These are phyloP conservation scores for Malurus cyaneus DNA, from an alignment of 2,113 vertebrate genomes.

Conservation along the genomic window DNA sequence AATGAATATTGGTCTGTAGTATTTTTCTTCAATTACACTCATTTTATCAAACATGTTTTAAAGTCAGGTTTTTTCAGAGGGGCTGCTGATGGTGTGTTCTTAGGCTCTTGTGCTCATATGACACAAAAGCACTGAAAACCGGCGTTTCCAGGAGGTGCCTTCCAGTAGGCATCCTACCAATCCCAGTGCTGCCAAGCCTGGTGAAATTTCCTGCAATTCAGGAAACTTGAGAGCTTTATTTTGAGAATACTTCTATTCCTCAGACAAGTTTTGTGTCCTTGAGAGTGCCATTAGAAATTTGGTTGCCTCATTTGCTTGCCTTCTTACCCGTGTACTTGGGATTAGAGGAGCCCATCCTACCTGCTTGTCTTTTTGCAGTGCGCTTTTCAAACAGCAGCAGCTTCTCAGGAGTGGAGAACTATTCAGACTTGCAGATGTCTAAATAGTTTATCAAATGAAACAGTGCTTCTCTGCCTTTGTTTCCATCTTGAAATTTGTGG, in stretches of 20 bases:
- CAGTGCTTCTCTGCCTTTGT: not conserved
- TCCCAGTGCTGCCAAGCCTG: not conserved
- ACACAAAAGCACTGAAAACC: not conserved
- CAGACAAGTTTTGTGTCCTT: not conserved
- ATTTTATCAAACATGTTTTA: not conserved
- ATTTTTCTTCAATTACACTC: not conserved
- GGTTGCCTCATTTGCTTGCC: not conserved
- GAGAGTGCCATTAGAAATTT: fast-evolving
- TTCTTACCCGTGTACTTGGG: not conserved
- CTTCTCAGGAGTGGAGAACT: not conserved
- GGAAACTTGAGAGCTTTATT: not conserved
- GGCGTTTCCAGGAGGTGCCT: not conserved
- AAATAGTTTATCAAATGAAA: not conserved
- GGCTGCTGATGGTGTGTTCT: not conserved
- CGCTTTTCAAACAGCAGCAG: not conserved
- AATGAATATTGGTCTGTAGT: not conserved
- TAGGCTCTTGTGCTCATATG: not conserved
- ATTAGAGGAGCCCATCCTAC: not conserved
- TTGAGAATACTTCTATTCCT: not conserved
- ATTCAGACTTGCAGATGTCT: not conserved
- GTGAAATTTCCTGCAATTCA: not conserved
- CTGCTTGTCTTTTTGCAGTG: not conserved
- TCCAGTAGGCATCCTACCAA: not conserved
- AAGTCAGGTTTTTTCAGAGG: not conserved
- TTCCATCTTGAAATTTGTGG: not conserved